Percentiles rank a stretch among this genome's conserved stretches.
These are phyloP conservation scores for Macrosoma leucophasiata DNA, from an alignment of 2,888 invertebrate genomes.

Conservation along the genomic window DNA sequence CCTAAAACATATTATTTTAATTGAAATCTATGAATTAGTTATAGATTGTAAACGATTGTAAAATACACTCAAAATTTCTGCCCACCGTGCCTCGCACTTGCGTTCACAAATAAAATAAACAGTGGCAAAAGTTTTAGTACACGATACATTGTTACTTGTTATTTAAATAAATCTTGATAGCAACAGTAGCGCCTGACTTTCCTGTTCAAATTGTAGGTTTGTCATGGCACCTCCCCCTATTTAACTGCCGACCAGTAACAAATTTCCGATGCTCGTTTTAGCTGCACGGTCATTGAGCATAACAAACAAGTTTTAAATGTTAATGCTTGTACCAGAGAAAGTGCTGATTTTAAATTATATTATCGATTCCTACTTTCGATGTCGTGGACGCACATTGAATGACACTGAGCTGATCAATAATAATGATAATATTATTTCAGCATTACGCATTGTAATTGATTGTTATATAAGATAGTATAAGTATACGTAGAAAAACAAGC, in stretches of 20 bases:
- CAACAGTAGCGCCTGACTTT: slow-evolving; percentile 41
- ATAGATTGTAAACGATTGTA: too few relatives aligned
- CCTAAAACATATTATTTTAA: slow-evolving; percentile 27
- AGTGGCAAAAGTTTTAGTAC: too few relatives aligned
- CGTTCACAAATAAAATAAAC: too few relatives aligned
- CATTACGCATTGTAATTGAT: slow-evolving; percentile 1
- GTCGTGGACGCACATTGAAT: slow-evolving; percentile 43
- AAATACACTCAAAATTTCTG: too few relatives aligned
- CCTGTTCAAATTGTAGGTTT: slow-evolving; percentile 52
- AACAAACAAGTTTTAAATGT: slow-evolving; percentile 71
- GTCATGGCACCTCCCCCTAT: slow-evolving; percentile 53
- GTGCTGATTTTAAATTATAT: slow-evolving; percentile 43
- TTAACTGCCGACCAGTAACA: slow-evolving; percentile 52
- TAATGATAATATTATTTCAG: not conserved
- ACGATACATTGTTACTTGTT: slow-evolving; percentile 30
- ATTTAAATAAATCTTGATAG: slow-evolving; percentile 25
- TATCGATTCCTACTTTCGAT: slow-evolving; percentile 49
- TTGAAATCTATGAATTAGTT: too few relatives aligned
- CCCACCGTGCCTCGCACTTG: too few relatives aligned
- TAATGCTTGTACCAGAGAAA: slow-evolving; percentile 62
- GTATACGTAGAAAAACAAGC: too few relatives aligned
- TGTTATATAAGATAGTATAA: too few relatives aligned
- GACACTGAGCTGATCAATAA: slow-evolving; percentile 10
- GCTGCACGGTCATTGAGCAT: slow-evolving; percentile 45
- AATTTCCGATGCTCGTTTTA: slow-evolving; percentile 53